Evolutionary conservation across 2,888 invertebrate species (phyloP), one percentile per base, ranked within the genome.

Genomic region (Tupiocoris notatus): DNA sequence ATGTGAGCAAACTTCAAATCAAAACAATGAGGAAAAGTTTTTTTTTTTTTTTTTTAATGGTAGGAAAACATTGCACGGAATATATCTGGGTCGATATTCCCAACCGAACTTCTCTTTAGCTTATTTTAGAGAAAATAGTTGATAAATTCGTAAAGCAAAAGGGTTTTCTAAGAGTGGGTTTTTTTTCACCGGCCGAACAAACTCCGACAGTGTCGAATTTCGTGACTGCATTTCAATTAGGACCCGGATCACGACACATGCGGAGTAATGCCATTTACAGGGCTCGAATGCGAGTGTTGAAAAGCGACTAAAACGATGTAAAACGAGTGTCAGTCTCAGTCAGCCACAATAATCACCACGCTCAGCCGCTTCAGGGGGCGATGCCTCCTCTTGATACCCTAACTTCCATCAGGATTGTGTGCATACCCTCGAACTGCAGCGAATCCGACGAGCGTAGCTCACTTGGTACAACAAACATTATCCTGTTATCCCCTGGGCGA

Each of bases 241-340:
- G 39, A 39, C 3, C 39, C 39, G 39, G 6, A 39, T 39, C 12
- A 12, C 6, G 39, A 12, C 39, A 39, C 39, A 3, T 39, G 39
- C 39, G 12, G n/a, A 39, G 39, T 12, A 7, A 39, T 39, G 39
- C 3, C 39, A 39, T 39, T 12, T 12, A 12, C 39, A 39, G 39
- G 12, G 39, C 39, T 1, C 24, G 59, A 17, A 22, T 20, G 17
- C 3, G 7, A 6, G 54, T 17, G n/a, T 59, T n/a, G 58, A 58
- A 59, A 71, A 71, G 62, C 24, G 62, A 61, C 22, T 62, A 24
- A 39, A 39, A 25, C 23, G 62, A 71, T 71, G 61, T 61, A 71
- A 71, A 71, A 71, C 71, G 71, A 71, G 71, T 71, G 71, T 71
- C 71, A 71, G 24, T 25, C 24, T 62, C 71, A 71, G 71, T 21